Evolutionary conservation across 2,888 invertebrate species (phyloP), one percentile per base, ranked within the genome.

Genomic region (Agriopis leucophaearia): DNA sequence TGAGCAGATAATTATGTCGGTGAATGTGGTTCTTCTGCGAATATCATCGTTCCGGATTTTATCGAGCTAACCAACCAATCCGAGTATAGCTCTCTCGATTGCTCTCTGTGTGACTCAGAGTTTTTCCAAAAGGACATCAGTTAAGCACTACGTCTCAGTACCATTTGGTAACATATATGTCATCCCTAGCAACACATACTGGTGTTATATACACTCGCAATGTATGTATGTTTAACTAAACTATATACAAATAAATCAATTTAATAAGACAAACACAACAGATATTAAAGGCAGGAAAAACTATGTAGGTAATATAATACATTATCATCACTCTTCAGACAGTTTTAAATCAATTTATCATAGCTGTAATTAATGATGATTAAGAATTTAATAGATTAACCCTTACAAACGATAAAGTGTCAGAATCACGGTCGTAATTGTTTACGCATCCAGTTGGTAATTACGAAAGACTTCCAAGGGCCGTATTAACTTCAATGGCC

Each of bases 381-480:
- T 71, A 70, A 59, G 66, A 67, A 65, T 65, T 64, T 70, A 70
- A 68, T 69, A 68, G 65, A 74, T 74, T 64, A 71, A 73, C 70
- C 69, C 67, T 72, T 64, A 71, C 70, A 73, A 64, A 70, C 72
- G 73, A 68, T 71, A 66, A 71, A 68, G 70, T 72, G 69, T 71
- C 71, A 73, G 63, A 75, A 72, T 73, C 73, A 72, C 67, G 44
- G 70, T 42, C 58, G 50, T 81, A 85, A 83, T 86, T 87, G 85
- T 84, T 85, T 81, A 86, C 81, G 81, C 82, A 79, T 80, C 78
- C 79, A 73, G 74, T 63, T 73, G 73, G 82, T 85, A 87, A 88
- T 88, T 85, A 83, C 81, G 81, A 78, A 81, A 83, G 83, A 85
- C 83, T 81, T 80, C 81, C 76, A 81, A 85, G 82, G 79, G 81